Evolutionary conservation across 2,113 vertebrate genomes (phyloP).

Genomic region (Tragelaphus buxtoni): DNA sequence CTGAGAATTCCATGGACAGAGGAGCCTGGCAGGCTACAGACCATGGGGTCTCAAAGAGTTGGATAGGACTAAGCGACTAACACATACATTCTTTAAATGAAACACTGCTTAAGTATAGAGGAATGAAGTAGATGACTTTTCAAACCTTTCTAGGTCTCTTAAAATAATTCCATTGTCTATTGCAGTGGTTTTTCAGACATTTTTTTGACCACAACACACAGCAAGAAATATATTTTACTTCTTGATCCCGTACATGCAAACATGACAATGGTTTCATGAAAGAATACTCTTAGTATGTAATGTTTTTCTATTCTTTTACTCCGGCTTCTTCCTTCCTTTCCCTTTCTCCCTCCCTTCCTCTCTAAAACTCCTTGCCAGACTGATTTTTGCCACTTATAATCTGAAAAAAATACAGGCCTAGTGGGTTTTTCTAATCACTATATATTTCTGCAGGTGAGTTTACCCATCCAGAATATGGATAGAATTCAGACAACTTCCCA

Average conservation of each 20-base stretch:
- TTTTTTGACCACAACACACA: neutral
- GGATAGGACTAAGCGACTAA: neutral
- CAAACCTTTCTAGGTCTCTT: slow-evolving; percentile 8
- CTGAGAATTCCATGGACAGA: neutral
- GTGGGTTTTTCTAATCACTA: neutral
- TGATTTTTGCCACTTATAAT: neutral
- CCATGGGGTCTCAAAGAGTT: neutral
- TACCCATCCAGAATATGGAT: neutral
- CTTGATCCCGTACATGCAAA: neutral
- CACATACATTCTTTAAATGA: neutral
- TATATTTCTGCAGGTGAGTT: neutral
- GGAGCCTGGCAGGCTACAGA: neutral
- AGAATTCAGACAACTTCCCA: neutral
- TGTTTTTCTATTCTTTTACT: neutral
- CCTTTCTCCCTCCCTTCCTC: neutral
- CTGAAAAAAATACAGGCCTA: slow-evolving; percentile 34
- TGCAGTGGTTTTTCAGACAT: neutral
- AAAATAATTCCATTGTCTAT: neutral
- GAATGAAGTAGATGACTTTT: slow-evolving; percentile 26
- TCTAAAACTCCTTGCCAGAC: neutral
- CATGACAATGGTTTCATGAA: neutral
- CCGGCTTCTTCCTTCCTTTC: neutral
- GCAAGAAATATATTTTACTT: neutral
- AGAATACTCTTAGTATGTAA: neutral
- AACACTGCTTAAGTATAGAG: neutral